Conservation (phyloP, 2,888 invertebrate genomes). For the Cremastobaeus sp. region DNA sequence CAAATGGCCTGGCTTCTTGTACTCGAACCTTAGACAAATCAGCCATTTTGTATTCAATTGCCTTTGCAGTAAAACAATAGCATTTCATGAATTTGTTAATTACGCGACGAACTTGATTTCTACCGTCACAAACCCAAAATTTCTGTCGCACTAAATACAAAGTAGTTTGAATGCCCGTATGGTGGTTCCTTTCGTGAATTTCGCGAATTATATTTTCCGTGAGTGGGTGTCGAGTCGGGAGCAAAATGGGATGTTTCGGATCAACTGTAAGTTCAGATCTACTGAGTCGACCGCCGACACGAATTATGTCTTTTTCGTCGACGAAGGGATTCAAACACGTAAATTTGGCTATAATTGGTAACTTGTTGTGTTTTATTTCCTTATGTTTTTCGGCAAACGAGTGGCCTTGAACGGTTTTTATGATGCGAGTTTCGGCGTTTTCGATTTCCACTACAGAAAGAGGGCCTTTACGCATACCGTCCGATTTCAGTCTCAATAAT, state of each 20-base stretch:
- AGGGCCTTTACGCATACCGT: no score
- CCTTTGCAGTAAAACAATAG: conserved; percentile 9
- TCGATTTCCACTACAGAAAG: no score
- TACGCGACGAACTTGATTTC: no score
- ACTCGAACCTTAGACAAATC: not conserved
- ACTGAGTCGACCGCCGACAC: conserved; percentile 55
- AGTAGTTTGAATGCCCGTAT: conserved; percentile 46
- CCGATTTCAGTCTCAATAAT: no score
- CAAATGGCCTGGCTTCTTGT: no score
- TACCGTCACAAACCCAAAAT: no score
- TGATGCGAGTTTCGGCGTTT: not conserved
- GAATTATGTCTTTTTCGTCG: not conserved
- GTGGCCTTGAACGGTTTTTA: not conserved
- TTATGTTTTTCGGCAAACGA: not conserved
- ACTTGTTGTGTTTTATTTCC: not conserved
- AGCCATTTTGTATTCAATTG: not conserved
- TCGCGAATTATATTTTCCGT: conserved; percentile 40
- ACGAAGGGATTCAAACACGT: no score
- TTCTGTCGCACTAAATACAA: no score
- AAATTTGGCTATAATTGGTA: no score
- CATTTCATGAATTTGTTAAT: conserved; percentile 49
- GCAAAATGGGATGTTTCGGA: conserved; percentile 48
- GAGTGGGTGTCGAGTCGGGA: conserved; percentile 30
- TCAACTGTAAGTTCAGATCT: conserved; percentile 18
- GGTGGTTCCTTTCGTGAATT: conserved; percentile 14